These are phyloP conservation scores for Yponomeuta malinellus DNA, from an alignment of 2,888 invertebrate species.

Conservation along the genomic window DNA sequence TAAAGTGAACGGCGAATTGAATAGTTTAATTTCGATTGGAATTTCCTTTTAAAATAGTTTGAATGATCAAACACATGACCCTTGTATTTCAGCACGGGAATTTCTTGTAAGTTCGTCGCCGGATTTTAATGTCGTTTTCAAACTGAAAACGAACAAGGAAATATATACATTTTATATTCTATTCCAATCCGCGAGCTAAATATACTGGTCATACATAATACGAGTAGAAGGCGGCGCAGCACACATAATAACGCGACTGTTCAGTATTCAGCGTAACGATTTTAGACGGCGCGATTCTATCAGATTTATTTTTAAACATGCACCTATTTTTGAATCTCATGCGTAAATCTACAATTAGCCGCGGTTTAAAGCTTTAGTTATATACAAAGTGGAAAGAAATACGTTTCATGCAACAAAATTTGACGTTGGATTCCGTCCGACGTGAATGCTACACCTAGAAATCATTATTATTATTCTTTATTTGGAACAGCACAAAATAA, in stretches of 20 bases:
- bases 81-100: not conserved
- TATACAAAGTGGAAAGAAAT: not conserved
- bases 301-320: not conserved
- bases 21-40: not conserved
- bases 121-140: not conserved
- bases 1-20: not conserved
- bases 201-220: not conserved
- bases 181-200: not conserved
- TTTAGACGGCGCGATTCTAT: not conserved
- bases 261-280: not conserved
- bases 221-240: not conserved
- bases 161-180: not conserved
- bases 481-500: too few species aligned
- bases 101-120: not conserved
- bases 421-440: not conserved
- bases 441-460: not conserved
- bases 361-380: too few species aligned
- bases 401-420: not conserved
- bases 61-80: constrained; percentile 2
- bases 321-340: not conserved
- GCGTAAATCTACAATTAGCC: not conserved
- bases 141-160: not conserved
- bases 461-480: not conserved
- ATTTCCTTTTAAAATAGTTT: constrained; percentile 3
- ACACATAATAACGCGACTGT: not conserved